phyloP scores from a whole-genome alignment of 2,797 vertebrate species.

The Tarsius wallacei region DNA sequence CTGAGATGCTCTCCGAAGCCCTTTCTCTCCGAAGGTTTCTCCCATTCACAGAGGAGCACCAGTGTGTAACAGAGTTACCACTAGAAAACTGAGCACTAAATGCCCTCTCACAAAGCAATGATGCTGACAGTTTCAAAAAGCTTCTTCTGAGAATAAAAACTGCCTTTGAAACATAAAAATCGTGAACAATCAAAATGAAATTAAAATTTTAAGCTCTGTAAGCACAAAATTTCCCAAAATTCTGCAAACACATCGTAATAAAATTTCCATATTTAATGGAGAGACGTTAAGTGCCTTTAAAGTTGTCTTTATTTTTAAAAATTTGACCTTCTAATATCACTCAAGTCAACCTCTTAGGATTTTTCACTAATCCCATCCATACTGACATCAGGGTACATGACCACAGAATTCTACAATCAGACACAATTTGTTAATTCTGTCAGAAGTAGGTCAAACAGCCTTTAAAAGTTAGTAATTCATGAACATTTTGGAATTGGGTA shows the following conservation, averaged over 20 bases:
- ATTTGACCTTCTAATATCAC: not conserved
- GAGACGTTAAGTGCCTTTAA: not conserved
- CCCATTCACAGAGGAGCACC: not conserved
- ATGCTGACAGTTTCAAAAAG: not conserved
- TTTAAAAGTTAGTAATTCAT: conserved; percentile 23
- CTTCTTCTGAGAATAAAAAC: not conserved
- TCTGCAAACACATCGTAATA: not conserved
- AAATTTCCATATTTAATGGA: conserved; percentile 27
- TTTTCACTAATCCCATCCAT: conserved; percentile 22
- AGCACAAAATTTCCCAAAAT: not conserved
- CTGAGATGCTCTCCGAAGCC: not conserved
- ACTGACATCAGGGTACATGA: not conserved
- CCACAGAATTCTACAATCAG: not conserved
- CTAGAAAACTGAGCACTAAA: not conserved
- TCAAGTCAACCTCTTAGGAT: not conserved
- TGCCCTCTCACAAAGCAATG: not conserved
- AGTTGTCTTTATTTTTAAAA: conserved; percentile 34
- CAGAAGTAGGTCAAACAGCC: not conserved
- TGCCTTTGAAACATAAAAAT: conserved; percentile 47
- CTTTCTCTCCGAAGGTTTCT: not conserved
- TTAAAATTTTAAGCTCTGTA: not conserved
- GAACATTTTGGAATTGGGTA: not conserved
- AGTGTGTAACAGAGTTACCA: not conserved
- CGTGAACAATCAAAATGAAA: conserved; percentile 48
- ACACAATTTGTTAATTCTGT: not conserved